Base-by-base conservation (phyloP, 2,888 invertebrate genomes). In the Gortyna flavago region DNA sequence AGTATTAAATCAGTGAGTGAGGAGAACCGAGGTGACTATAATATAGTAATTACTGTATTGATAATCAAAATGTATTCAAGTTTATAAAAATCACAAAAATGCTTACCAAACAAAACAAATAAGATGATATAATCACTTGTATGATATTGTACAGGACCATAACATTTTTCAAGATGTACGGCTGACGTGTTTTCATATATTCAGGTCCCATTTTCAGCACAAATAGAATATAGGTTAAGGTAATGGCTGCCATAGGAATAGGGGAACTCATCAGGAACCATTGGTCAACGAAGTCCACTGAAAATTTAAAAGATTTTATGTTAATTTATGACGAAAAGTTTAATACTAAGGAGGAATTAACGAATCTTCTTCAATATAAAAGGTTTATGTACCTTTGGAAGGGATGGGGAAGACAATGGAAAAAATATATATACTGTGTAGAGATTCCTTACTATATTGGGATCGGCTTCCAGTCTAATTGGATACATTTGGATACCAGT, bases 141-240 rank as follows among this genome's bases (percentile, higher is more conserved):
- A 98, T 97, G 11, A 98, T 98, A 93, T 99, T 99, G 93, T 99
- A 99, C 48, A 97, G 95, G 35, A 99, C 97, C 93, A 99, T 97
- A 5, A 98, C 91, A 64, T 97, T 97, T 89, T 98, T 97, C 75
- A 99, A 95, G 87, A 98, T 97, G 89, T 98, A 97, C 0, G 98
- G 97, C 65, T 97, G 96, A 51, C 98, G 96, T 81, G 98, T 97
- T 91, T 97, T 97, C 98, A 98, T 98, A 84, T 97, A 94, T 64
- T 94, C 94, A 1, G 98, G 98, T 0, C 98, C 98, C 67, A 97
- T 89, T 84, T 97, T 96, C 69, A 97, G 94, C 5, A 98, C 97
- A 88, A 98, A 97, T 57, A 97, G 93, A 25, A 98, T 94, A 91
- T 98, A 98, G 0, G 93, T 79, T 2, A 94, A 88, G 25, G 97